Base-by-base conservation (phyloP, 2,113 vertebrate species). In the Rhagologus leucostigma region DNA sequence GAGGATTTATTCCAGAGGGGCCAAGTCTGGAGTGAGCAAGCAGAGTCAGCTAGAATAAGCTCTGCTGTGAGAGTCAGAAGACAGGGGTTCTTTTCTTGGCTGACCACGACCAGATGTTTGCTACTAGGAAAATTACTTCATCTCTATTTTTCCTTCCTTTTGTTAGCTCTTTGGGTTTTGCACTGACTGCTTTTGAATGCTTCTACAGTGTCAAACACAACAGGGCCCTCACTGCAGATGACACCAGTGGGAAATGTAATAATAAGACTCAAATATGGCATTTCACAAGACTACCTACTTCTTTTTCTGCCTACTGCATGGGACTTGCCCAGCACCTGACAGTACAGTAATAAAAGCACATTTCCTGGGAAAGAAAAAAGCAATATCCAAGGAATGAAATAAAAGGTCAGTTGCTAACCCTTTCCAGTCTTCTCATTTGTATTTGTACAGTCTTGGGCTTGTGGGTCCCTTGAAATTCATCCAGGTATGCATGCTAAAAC, bases 51-150 rank as follows among this genome's bases (percentile, higher is more conserved):
- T 88, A 86, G 86, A 95, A 90, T 63, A 92, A 88, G 71, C 64
- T 79, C 55, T 67, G 27, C 88, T 90, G 59, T 84, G 62, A 55
- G 91, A 89, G 76, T 89, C 79, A 80, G 71, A 77, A 90, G 79
- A 62, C 88, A 73, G 71, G 16, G 32, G 41, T 92, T 93, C 94
- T 93, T 95, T 94, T 80, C 71, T 93, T 30, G n/a, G 50, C 94
- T 95, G 68, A 90, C 89, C 92, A 90, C 90, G 88, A 96, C 60
- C 95, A 96, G 86, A 96, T 93, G 83, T 93, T 95, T 96, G 79
- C 83, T 95, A 47, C 86, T 81, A 95, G 71, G 89, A 92, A 95
- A 86, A 96, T 93, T 77, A 95, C 76, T 94, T 95, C 7, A 65
- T 93, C 73, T 81, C 83, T 93, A 41, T 93, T 95, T 97, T 97